Evolutionary conservation across 92 coral and sea anemone species (phyloP), one percentile per base, ranked within the genome.

Genomic region (Zoanthus solanderi): DNA sequence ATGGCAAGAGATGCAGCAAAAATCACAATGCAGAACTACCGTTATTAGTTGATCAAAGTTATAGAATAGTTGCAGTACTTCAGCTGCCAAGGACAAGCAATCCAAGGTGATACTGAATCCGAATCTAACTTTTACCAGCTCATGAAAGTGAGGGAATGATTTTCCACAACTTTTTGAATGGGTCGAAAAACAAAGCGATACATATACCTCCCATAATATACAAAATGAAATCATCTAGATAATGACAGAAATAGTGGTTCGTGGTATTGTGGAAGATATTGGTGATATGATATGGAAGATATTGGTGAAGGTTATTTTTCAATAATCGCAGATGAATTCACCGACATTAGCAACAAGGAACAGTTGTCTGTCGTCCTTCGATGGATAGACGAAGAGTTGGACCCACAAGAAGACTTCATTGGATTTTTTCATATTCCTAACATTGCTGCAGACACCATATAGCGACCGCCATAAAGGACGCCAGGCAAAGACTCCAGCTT

Each of bases 291-390:
- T 92, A 61, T 86, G 89, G 57, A 71, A 83, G 23, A 23, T 23
- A 23, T 23, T 23, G 23, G 23, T 23, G 23, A 23, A 23, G 23
- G 23, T 23, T 23, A 23, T 23, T 23, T 23, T 23, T 23, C 23
- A 23, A 23, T 23, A 23, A 23, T 23, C 23, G 23, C 23, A 58
- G 92, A 92, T 78, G 95, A 92, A 87, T 92, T 87, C 65, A 92
- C 92, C 56, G 56, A 50, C 56, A 50, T 50, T 50, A 50, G 56
- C 56, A 50, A 50, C 10, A 50, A 50, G 56, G 92, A 92, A 83
- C 94, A 92, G 71, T 85, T 92, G 71, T 73, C 94, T 13, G 68
- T 86, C 34, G 86, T 92, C 87, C 76, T 92, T 30, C 79, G 91
- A 52, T 92, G 92, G 92, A 79, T 89, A 52, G 91, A 89, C 72